A percentile compares a stretch with the other conserved stretches of the same genome.
phyloP scores from a whole-genome alignment of 2,797 vertebrate species.

The Mus spretus region DNA sequence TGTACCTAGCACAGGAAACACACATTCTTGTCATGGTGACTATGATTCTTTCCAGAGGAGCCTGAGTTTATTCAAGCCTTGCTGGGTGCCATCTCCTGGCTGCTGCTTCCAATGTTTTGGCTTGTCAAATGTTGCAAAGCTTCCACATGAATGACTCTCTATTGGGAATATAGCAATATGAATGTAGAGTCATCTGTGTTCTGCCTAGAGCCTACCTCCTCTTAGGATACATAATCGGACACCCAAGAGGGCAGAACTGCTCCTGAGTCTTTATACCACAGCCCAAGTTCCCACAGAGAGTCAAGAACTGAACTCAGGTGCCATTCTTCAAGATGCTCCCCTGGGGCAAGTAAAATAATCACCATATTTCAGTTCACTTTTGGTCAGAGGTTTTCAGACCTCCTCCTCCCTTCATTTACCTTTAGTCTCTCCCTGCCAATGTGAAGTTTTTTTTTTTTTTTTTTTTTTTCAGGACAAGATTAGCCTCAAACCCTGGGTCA shows the following conservation, averaged over 20 bases:
- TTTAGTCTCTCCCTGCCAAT: too few species aligned
- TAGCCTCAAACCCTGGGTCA: accelerated
- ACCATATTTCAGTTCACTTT: accelerated
- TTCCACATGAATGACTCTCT: too few species aligned
- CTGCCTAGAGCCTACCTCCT: accelerated
- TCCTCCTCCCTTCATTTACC: neutral
- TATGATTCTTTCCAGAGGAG: accelerated
- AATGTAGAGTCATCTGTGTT: accelerated
- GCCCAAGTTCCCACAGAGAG: neutral
- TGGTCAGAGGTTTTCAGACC: neutral
- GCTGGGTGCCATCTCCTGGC: accelerated
- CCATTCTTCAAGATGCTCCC: accelerated
- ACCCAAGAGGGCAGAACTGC: accelerated
- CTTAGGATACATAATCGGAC: accelerated
- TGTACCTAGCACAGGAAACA: neutral
- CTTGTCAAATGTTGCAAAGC: too few species aligned
- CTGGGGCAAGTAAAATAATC: accelerated
- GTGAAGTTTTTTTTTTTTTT: neutral
- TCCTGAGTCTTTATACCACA: accelerated
- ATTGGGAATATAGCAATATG: neutral
- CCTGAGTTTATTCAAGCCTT: accelerated
- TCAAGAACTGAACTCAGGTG: accelerated
- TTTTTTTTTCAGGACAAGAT: too few species aligned
- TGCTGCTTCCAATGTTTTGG: accelerated
- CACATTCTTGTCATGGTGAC: accelerated